Evolutionary conservation across 2,797 vertebrate genomes (phyloP).

Genomic region (Calcarius lapponicus): DNA sequence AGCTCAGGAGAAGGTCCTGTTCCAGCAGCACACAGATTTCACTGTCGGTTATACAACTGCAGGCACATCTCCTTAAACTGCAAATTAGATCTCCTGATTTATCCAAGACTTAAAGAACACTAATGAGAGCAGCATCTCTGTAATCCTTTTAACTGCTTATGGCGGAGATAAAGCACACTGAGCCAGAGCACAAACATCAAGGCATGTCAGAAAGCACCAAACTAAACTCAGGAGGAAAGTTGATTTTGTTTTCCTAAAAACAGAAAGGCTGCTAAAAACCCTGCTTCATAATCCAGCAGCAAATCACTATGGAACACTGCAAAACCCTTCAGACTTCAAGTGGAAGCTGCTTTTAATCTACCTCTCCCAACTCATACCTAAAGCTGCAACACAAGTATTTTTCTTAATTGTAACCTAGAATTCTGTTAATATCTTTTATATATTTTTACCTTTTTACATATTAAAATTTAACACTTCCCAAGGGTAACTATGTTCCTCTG

Average conservation of each 20-base stretch:
- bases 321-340: background rate
- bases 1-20: background rate
- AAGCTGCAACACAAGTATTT: background rate
- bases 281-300: background rate
- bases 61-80: background rate
- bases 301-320: background rate
- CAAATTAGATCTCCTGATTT: background rate
- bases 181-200: background rate
- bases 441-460: background rate
- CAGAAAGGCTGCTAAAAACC: background rate
- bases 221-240: background rate
- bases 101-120: background rate
- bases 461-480: background rate
- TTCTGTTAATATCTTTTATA: background rate
- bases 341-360: background rate
- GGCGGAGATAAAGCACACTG: background rate
- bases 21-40: background rate
- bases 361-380: background rate
- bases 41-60: background rate
- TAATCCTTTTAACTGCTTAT: slow-evolving; percentile 12
- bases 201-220: background rate
- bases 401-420: background rate
- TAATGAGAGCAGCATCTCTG: background rate
- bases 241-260: background rate
- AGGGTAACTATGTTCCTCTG: background rate